Percentiles rank a stretch among this genome's conserved stretches.
phyloP scores from a whole-genome alignment of 2,797 vertebrate species.

The Melopsittacus undulatus region DNA sequence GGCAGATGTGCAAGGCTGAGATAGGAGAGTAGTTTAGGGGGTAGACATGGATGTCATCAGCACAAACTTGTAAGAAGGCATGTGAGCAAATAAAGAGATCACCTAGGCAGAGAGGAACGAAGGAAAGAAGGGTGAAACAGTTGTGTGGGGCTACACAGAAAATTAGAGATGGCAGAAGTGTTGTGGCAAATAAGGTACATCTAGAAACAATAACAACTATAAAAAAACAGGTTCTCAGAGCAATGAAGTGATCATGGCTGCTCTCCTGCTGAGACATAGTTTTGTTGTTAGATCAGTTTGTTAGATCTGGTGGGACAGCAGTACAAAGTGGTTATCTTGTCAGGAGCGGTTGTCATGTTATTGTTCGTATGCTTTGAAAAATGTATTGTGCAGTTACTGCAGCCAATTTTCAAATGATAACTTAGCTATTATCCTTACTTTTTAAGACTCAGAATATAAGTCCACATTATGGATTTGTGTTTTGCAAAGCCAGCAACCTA shows the following conservation, averaged over 20 bases:
- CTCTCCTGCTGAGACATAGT: background rate
- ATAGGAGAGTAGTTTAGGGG: background rate
- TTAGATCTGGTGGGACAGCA: constrained; percentile 31
- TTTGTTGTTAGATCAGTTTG: background rate
- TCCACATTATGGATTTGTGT: constrained; percentile 15
- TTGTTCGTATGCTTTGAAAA: constrained; percentile 37
- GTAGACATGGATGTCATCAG: background rate
- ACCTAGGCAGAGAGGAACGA: background rate
- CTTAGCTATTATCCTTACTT: constrained; percentile 40
- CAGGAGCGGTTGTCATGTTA: constrained; percentile 7
- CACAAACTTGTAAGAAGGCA: background rate
- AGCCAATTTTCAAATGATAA: constrained; percentile 46
- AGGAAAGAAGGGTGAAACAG: background rate
- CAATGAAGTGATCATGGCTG: background rate
- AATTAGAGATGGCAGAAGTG: background rate
- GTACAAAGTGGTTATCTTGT: background rate
- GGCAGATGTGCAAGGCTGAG: background rate
- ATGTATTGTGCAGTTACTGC: background rate
- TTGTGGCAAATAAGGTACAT: background rate
- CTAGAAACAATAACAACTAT: background rate
- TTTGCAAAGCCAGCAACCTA: constrained; percentile 19
- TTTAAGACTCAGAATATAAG: constrained; percentile 22
- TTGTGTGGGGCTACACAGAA: background rate
- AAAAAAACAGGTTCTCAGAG: background rate
- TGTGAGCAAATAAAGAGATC: background rate